Evolutionary conservation across 2,113 vertebrate genomes (phyloP).

Genomic region (Alexandromys fortis): DNA sequence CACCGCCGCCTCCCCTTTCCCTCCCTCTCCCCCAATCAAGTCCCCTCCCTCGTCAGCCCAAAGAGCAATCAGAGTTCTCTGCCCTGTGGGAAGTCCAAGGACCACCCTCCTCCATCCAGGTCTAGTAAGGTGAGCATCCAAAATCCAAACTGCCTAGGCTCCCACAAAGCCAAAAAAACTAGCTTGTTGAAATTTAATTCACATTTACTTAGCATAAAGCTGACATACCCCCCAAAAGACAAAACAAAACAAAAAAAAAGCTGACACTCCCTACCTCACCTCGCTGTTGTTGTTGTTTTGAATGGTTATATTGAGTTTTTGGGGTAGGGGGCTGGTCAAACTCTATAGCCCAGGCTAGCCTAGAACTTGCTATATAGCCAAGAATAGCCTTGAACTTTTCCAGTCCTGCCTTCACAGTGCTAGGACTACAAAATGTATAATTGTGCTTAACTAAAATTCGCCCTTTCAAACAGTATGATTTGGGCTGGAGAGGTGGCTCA

Average conservation of each 20-base stretch:
- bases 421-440: not conserved
- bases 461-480: not conserved
- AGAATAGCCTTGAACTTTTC: not conserved
- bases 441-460: not conserved
- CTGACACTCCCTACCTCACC: not conserved
- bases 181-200: not conserved
- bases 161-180: not conserved
- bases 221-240: not conserved
- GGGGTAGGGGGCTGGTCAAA: not conserved
- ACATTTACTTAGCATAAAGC: not conserved
- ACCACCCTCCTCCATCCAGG: no score
- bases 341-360: not conserved
- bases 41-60: no score
- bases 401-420: not conserved
- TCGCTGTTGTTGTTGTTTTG: not conserved
- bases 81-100: no score
- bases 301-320: not conserved
- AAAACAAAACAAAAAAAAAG: no score
- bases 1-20: no score
- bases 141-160: no score
- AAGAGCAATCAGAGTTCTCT: no score
- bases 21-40: no score
- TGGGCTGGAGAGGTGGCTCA: not conserved
- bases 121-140: no score
- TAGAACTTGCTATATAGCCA: not conserved